Evolutionary conservation across 2,888 invertebrate species (phyloP), one percentile per base, ranked within the genome.

Genomic region (Lochmaea crataegi): DNA sequence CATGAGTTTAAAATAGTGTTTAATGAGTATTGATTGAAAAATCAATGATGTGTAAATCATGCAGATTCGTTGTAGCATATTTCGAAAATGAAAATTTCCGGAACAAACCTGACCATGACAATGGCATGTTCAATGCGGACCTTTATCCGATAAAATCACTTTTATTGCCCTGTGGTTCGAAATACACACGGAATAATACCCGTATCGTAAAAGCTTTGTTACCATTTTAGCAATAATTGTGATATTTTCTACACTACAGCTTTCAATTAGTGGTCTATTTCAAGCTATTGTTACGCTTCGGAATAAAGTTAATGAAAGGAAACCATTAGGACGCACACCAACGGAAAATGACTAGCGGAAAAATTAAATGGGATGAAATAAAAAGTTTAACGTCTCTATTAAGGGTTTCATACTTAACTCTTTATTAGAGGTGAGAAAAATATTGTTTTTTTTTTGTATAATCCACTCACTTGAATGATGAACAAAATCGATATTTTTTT

Each of bases 141-240:
- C 64, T 57, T 70, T 64, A 64, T 22, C 57, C 61, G 64, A 65
- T 64, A 57, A 70, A 70, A 70, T 64, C 64, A 41, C 16, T 64
- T 70, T 70, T 70, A 70, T 70, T 70, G 57, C 64, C 26, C 57
- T 56, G 61, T 42, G 64, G 70, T 64, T 57, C 70, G 26, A 5
- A 51, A 60, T 68, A 70, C 42, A 70, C 56, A 64, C 65, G 41
- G 32, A 70, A 64, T 70, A 70, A 70, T 65, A 63, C 42, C 57
- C 70, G 70, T 70, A 70, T 70, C 70, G 70, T 70, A 70, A 70
- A 70, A 70, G 70, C 70, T 64, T 70, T 70, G 70, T 70, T 70
- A 26, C 64, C 64, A 26, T 64, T 70, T 70, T 48, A 26, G 48
- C 48, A 64, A 70, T 70, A 70, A 70, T 70, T 70, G 70, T 42